Conservation (phyloP, 92 coral and sea anemone genomes). For the Heteractis magnifica region DNA sequence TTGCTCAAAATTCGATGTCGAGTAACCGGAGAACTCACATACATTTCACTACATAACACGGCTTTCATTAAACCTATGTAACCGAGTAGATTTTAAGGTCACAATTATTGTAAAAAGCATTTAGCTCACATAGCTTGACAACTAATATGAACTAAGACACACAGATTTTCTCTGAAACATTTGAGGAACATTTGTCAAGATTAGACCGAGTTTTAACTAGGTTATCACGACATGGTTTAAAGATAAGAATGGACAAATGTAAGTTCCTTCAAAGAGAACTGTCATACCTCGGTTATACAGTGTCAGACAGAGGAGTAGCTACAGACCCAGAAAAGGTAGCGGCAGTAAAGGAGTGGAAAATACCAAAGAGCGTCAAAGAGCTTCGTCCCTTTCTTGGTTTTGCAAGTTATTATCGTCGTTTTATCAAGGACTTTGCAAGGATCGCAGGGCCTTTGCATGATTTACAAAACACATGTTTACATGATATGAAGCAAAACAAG, state of each 20-base stretch:
- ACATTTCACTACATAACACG: too few relatives aligned
- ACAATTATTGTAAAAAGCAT: too few relatives aligned
- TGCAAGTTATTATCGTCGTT: conserved; percentile 49
- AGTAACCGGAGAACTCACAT: too few relatives aligned
- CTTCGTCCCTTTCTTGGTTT: conserved; percentile 52
- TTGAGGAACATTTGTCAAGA: conserved; percentile 35
- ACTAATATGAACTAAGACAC: too few relatives aligned
- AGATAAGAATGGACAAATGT: conserved; percentile 30
- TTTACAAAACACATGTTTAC: neutral
- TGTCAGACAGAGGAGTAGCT: conserved; percentile 36
- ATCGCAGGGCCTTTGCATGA: conserved; percentile 39
- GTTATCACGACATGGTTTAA: conserved; percentile 30
- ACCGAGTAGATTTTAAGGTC: too few relatives aligned
- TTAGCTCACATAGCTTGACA: too few relatives aligned
- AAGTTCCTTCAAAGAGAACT: conserved; percentile 29
- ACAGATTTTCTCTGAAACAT: conserved; percentile 18
- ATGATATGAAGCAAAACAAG: neutral
- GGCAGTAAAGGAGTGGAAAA: conserved; percentile 36
- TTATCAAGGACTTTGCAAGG: conserved; percentile 5
- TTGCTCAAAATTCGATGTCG: too few relatives aligned
- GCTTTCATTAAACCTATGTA: too few relatives aligned
- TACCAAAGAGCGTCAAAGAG: conserved; percentile 39
- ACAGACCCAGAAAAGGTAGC: conserved; percentile 36
- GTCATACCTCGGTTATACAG: conserved; percentile 33
- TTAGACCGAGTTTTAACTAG: conserved; percentile 26